Base-by-base conservation (phyloP, 2,113 vertebrate species). In the Nettapus auritus region DNA sequence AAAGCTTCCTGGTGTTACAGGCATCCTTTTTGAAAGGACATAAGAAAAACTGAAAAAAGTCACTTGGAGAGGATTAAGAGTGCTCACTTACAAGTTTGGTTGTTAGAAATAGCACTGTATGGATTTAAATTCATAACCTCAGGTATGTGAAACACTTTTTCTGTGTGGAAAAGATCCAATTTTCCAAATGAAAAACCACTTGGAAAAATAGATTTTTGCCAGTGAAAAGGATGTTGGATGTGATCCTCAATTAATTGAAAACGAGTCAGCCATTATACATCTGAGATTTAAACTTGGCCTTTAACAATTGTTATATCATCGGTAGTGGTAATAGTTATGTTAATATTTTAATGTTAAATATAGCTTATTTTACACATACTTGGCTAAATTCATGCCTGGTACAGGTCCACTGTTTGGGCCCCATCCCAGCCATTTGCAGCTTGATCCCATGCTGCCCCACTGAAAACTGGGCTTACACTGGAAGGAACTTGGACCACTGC, bases 221-320 rank as follows among this genome's bases (percentile, higher is more conserved):
- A 3, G 17, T 33, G 7, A 36, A 71, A 14, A 19, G 6, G 2
- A 26, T 23, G 4, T 15, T 74, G 33, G 22, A 16, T 0, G 0
- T 31, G 1, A 1, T 36, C 4, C 67, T 66, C 48, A 87, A 82
- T 21, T 34, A 84, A 18, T 23, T n/a, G 29, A 76, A 85, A 93
- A 42, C 34, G 1, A 38, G 16, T 59, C 13, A 85, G 0, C 17
- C 6, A 1, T 22, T 80, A 36, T 11, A 42, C 10, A 19, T 22
- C n/a, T 28, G 15, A 70, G 18, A 33, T 80, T 87, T 59, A 80
- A 88, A 59, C 19, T 5, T 57, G 40, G 8, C 26, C 12, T 89
- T 87, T 70, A 85, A 42, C 8, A 23, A 34, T 6, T 66, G 10
- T 69, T 26, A 66, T 50, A n/a, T 69, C 67, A 8, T 44, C 36